Base-by-base conservation (phyloP, 2,113 vertebrate species). In the Trogon melanurus region DNA sequence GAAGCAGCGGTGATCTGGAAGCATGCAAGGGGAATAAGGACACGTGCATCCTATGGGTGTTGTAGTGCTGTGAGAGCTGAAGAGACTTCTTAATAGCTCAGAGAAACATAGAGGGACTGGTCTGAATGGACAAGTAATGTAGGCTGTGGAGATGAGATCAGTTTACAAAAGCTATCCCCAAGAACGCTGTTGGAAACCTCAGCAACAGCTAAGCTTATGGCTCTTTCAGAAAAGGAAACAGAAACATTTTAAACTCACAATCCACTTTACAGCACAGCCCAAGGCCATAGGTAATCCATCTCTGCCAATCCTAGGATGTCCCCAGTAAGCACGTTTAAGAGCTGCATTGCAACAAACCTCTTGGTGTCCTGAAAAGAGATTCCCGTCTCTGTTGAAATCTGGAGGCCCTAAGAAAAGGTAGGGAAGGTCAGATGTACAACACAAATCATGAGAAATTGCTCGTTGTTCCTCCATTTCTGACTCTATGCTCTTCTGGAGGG, bases 221-320 rank as follows among this genome's bases (percentile, higher is more conserved):
- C 8, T 95, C 67, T 90, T 82, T 90, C 38, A 67, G 69, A 71
- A 94, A 93, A 82, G 19, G 51, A 79, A 89, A 67, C 17, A 80
- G 62, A 85, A 93, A 76, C 21, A 69, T 73, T 83, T 86, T 44
- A 60, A 95, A 93, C 60, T 89, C 79, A 62, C 48, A 82, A 87
- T 67, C 50, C 54, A 34, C 64, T 95, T 96, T 54, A 93, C 47
- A 83, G 60, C 6, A 4, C 67, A 84, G 79, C 88, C 67, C 82
- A 80, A 88, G 89, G 56, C 81, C 56, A 19, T 66, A 58, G 45
- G 45, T 83, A 90, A 88, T 91, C 54, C 29, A 56, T 70, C 72
- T 90, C 67, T 90, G 64, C 34, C 79, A 85, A 45, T 83, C 60
- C 79, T 78, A 84, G n/a, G 22, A 71, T 53, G 64, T 78, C 32